These are phyloP conservation scores for Sipha flava DNA, from an alignment of 1,140 invertebrate genomes.

Conservation along the genomic window DNA sequence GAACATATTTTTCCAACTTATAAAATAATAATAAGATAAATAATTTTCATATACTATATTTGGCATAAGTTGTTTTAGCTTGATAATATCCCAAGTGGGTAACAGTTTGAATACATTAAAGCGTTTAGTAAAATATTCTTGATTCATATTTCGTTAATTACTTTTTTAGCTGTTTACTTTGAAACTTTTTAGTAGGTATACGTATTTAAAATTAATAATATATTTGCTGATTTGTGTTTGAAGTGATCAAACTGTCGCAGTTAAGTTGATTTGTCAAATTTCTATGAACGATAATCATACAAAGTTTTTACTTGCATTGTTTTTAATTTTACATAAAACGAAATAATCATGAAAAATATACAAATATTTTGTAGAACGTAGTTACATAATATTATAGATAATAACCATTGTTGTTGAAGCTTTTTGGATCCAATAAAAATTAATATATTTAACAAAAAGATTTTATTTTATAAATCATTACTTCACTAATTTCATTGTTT, in stretches of 20 bases:
- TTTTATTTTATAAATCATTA: neutral
- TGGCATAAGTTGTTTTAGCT: neutral
- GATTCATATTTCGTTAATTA: neutral
- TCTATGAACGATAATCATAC: neutral
- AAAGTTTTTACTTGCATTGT: neutral
- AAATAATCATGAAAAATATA: too few species aligned
- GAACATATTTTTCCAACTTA: neutral
- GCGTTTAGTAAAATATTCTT: neutral
- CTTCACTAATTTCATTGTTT: neutral
- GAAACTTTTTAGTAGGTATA: neutral
- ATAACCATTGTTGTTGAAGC: too few species aligned
- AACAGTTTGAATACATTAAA: neutral
- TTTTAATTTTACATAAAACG: neutral
- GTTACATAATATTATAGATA: too few species aligned
- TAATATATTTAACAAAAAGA: too few species aligned
- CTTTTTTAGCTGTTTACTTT: neutral
- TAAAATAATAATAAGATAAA: neutral
- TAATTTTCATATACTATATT: neutral
- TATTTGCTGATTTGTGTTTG: neutral
- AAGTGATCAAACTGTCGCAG: neutral
- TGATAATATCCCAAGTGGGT: neutral
- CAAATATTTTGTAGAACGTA: too few species aligned
- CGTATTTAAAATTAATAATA: slow-evolving; percentile 8
- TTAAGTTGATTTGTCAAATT: neutral
- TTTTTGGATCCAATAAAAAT: too few species aligned